Base-by-base conservation (phyloP, 2,888 invertebrate genomes). In the Colletes collaris region DNA sequence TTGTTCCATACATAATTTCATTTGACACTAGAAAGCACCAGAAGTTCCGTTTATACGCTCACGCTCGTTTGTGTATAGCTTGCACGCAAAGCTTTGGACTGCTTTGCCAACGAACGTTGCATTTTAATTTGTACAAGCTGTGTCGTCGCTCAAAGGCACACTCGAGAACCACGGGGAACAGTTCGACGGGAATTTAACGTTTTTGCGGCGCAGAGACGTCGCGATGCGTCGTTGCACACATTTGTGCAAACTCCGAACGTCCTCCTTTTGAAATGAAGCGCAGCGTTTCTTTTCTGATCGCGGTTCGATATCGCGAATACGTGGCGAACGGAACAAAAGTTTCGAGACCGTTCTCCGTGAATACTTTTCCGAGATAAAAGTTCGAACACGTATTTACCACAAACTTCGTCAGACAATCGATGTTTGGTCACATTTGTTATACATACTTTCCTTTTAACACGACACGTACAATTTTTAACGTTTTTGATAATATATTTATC, bases 111-210 rank as follows among this genome's bases (percentile, higher is more conserved):
- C 77, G 78, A 27, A 65, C 11, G 69, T 55, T 65, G 69, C 74
- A 78, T 78, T 69, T 69, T 74, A 78, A 78, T 78, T 65, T 65
- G 50, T 60, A 44, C 27, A 69, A 74, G 73, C 59, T 44, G 44
- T 11, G 7, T 19, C 46, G 44, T 19, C 46, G 44, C 66, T 59
- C 40, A 13, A 77, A 59, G 68, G 55, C 40, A 49, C 37, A 8
- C 44, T 27, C 60, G 66, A 62, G 59, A 49, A 16, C 49, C 46
- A 19, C 6, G 37, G 11, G n/a, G n/a, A 46, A n/a, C 52, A 50
- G 53, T 76, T 79, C 46, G 55, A n/a, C 56, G 49, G 16, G 46
- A 70, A 70, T 70, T 66, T 66, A 59, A 76, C 49, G 58, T 35
- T 76, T 56, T 56, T 59, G 27, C 13, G 67, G 27, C 8, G 13